These are phyloP conservation scores for Drosophila hamatofila DNA, from an alignment of 2,888 invertebrate species.

Conservation along the genomic window DNA sequence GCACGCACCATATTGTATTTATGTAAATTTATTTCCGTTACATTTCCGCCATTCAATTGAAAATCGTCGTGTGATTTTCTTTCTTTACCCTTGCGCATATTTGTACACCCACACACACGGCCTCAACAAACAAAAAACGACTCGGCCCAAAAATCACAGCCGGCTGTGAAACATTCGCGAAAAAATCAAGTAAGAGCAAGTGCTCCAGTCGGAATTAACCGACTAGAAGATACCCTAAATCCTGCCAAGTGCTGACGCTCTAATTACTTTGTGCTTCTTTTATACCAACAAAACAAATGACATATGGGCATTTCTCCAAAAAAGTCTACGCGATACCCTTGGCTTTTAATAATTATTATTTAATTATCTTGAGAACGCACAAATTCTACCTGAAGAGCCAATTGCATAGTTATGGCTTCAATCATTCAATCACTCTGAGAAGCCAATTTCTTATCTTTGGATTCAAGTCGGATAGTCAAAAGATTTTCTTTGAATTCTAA, in stretches of 20 bases:
- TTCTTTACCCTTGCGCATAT: constrained; percentile 46
- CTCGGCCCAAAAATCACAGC: constrained; percentile 38
- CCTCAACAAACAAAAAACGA: constrained; percentile 15
- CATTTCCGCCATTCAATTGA: constrained; percentile 81
- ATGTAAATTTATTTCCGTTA: constrained; percentile 82
- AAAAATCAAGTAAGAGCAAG: neutral
- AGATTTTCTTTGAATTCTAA: no score
- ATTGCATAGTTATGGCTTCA: no score
- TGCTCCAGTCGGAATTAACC: neutral
- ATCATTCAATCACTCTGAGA: no score
- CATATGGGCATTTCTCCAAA: no score
- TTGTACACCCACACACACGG: constrained; percentile 29
- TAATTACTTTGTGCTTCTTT: no score
- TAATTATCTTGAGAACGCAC: no score
- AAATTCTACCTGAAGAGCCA: no score
- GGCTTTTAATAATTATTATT: no score
- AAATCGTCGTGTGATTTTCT: constrained; percentile 78
- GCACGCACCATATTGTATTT: constrained; percentile 81
- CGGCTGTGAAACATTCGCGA: constrained; percentile 23
- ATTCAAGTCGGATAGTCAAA: no score
- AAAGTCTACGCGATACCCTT: no score
- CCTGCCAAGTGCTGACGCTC: neutral
- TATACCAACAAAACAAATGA: no score
- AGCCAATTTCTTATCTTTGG: no score
- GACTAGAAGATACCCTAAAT: neutral